Percentiles rank a stretch among this genome's conserved stretches.
Evolutionary conservation across 2,797 vertebrate genomes (phyloP).

Genomic region (Cuniculus paca): DNA sequence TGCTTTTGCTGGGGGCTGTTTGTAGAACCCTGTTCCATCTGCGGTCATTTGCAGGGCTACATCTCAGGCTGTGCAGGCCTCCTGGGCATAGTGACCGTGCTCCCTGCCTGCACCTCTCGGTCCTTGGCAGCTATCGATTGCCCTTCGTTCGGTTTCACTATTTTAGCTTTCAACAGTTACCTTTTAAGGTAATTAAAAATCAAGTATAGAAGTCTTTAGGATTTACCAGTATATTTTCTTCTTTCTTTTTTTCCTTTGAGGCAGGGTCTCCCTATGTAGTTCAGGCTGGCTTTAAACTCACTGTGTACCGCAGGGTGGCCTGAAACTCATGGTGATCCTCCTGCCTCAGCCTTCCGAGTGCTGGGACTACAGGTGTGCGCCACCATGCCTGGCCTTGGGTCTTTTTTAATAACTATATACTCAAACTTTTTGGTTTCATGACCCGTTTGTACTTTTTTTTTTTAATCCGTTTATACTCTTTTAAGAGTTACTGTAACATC

Average conservation of each 20-base stretch:
- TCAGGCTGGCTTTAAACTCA: neutral
- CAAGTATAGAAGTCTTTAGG: neutral
- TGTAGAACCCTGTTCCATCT: neutral
- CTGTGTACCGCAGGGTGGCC: neutral
- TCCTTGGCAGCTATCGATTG: rapidly evolving
- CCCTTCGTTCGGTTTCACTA: neutral
- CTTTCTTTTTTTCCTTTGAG: neutral
- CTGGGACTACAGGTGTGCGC: neutral
- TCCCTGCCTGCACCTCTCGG: neutral
- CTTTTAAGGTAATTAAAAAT: neutral
- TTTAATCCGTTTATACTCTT: neutral
- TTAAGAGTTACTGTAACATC: neutral
- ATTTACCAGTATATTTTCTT: neutral
- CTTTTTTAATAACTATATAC: neutral
- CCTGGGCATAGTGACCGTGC: neutral
- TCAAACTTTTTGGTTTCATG: neutral
- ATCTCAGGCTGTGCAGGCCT: neutral
- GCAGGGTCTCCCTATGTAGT: neutral
- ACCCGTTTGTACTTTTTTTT: neutral
- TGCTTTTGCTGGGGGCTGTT: no score
- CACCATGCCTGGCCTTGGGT: neutral
- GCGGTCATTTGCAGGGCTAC: neutral
- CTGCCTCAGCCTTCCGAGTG: neutral
- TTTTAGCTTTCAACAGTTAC: neutral
- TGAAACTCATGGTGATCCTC: neutral